Conservation (phyloP, 2,797 vertebrate species). For the Mionectes olivaceus region DNA sequence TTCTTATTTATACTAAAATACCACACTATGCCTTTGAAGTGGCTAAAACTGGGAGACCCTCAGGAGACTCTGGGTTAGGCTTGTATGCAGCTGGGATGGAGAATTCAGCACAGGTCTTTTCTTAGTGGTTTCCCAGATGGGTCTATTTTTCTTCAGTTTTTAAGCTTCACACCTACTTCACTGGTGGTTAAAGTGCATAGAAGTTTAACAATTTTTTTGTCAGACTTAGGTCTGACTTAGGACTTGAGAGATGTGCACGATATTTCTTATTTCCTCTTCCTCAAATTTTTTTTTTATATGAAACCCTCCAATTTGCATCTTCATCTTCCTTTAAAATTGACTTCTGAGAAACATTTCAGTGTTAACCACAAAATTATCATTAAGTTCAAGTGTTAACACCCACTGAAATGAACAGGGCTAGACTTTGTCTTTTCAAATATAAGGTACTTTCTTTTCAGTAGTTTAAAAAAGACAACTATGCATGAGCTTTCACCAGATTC, state of each 20-base stretch:
- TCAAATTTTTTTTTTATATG: neutral
- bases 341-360: neutral
- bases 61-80: neutral
- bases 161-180: neutral
- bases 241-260: neutral
- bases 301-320: neutral
- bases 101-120: neutral
- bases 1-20: neutral
- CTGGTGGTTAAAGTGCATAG: neutral
- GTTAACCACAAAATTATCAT: neutral
- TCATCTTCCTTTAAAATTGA: neutral
- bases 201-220: neutral
- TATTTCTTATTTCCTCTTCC: neutral
- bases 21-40: neutral
- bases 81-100: neutral
- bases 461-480: neutral
- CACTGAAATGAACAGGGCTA: neutral
- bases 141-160: constrained; percentile 3
- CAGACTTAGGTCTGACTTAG: neutral
- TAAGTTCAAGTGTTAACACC: neutral
- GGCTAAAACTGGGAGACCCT: neutral
- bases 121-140: neutral
- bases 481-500: neutral
- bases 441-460: neutral
- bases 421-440: neutral